Base-by-base conservation (phyloP, 2,113 vertebrate genomes). In the Phaetusa simplex region DNA sequence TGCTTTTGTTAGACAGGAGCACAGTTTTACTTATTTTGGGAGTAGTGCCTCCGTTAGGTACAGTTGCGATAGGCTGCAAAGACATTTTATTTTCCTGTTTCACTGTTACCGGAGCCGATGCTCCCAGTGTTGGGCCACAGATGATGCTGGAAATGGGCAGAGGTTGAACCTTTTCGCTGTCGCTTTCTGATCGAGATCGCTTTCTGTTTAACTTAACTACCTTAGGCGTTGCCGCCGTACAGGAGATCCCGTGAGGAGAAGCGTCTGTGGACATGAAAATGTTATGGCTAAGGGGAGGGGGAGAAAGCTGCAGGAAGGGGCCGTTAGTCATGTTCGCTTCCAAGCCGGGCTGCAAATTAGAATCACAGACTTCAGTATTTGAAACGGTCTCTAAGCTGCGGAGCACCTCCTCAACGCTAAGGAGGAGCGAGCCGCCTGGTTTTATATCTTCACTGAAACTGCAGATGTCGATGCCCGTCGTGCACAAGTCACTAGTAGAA, bases 91-190 rank as follows among this genome's bases (percentile, higher is more conserved):
- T 98, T 65, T 99, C 98, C 94, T 98, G 98, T 73, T 98, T 98
- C 73, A 98, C 98, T 11, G 98, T 98, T 43, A 99, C 91, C 4
- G 99, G 98, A 95, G 98, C 98, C 8, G 98, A 99, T 2, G 99
- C 98, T 79, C 98, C 98, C 92, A 98, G 14, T 0, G 99, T 97
- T 10, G 99, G 98, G 94, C 99, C 99, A 90, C 99, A 99, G 90
- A 99, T 98, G 97, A 99, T 99, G 97, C 99, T 99, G 97, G 99
- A 98, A 93, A 99, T 99, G 61, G 99, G 99, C 42, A 99, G 98
- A 86, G 99, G 99, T 69, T 99, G 99, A 89, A 99, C 98, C 97
- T 99, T 99, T 91, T 99, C 99, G 11, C 99, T 99, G 98, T 99
- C 99, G 0, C 99, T 99, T 98, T 99, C 99, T 1, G 99, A 99